Evolutionary conservation across 2,888 invertebrate species (phyloP).

Genomic region (Graphium colonna): DNA sequence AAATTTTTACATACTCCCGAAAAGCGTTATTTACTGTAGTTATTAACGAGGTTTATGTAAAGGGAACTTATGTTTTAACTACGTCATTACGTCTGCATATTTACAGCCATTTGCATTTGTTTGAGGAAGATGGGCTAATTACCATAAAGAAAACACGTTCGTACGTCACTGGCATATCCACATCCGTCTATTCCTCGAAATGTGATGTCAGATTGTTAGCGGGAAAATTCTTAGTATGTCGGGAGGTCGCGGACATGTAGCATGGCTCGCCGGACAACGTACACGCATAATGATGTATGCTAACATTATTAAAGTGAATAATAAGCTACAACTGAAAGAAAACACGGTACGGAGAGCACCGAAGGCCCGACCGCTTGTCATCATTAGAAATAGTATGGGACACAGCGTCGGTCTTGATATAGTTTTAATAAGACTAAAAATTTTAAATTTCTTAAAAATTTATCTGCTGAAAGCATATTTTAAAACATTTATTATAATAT

Average conservation of each 20-base stretch:
- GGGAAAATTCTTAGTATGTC: constrained; percentile 37
- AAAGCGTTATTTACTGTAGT: no score
- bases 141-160: constrained; percentile 51
- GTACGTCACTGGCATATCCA: constrained; percentile 29
- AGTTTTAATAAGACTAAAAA: no score
- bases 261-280: constrained; percentile 52
- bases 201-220: constrained; percentile 38
- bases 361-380: constrained; percentile 23
- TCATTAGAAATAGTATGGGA: no score
- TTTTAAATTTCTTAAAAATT: no score
- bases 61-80: constrained; percentile 11
- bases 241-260: constrained; percentile 40
- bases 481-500: no score
- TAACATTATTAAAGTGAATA: constrained; percentile 63
- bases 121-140: constrained; percentile 31
- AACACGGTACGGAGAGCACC: constrained; percentile 43
- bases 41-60: no score
- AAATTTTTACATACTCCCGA: no score
- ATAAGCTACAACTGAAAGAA: constrained; percentile 57
- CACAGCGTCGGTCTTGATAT: no score
- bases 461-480: no score
- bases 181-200: constrained; percentile 51
- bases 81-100: constrained; percentile 8
- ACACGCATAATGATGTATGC: constrained; percentile 67
- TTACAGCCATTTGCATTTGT: constrained; percentile 10